Conservation (phyloP, 2,797 vertebrate genomes). For the Cephalopachus bancanus region DNA sequence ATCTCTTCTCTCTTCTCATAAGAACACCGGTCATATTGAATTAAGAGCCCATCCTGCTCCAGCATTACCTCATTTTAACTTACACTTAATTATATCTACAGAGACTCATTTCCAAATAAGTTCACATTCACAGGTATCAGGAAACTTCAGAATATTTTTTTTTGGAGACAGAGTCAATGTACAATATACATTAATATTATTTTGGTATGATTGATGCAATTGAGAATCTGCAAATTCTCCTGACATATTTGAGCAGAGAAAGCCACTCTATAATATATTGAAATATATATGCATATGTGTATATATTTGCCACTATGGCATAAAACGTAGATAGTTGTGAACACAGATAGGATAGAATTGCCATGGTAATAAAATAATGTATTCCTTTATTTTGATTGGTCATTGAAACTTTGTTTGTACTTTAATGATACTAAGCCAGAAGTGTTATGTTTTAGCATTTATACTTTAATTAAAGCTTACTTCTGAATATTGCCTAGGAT, state of each 20-base stretch:
- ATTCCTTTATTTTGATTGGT: not conserved
- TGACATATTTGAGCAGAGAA: not conserved
- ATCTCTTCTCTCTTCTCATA: not conserved
- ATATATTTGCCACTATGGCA: too few relatives aligned
- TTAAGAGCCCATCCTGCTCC: not conserved
- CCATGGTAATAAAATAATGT: not conserved
- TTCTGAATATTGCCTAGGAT: not conserved
- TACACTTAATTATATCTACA: not conserved
- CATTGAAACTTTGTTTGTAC: not conserved
- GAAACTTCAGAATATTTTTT: not conserved
- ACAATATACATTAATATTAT: not conserved
- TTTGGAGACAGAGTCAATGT: not conserved
- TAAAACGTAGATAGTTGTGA: not conserved
- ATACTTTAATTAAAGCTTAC: slow-evolving; percentile 58
- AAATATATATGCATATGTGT: not conserved
- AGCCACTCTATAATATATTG: not conserved
- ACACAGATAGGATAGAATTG: not conserved
- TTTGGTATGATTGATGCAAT: not conserved
- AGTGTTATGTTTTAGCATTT: not conserved
- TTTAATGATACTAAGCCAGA: not conserved
- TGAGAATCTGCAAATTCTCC: not conserved
- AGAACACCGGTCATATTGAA: not conserved
- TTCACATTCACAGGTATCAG: not conserved
- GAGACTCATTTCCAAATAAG: not conserved
- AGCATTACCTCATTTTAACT: not conserved